Conservation (phyloP, 2,888 invertebrate genomes). For the Rotaria macrura region DNA sequence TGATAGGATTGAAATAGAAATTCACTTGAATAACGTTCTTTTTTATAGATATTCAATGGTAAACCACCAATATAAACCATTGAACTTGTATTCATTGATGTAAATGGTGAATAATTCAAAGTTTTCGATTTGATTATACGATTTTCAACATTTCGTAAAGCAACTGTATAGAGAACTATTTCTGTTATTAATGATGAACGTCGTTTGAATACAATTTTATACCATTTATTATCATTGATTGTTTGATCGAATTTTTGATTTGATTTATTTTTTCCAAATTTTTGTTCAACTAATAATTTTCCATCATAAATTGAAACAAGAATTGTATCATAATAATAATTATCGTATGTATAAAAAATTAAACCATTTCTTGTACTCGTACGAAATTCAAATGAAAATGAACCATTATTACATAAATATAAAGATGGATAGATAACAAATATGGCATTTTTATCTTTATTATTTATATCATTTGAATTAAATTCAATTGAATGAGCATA, state of each 20-base stretch:
- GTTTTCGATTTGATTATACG: not conserved
- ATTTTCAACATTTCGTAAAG: conserved; percentile 11
- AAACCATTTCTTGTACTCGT: not conserved
- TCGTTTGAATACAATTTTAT: conserved; percentile 5
- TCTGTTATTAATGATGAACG: not conserved
- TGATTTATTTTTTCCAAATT: not conserved
- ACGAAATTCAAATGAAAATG: conserved; percentile 21
- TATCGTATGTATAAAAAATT: not conserved
- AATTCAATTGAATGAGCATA: not conserved
- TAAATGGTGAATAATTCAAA: not conserved
- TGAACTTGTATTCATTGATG: not conserved
- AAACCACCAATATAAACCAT: conserved; percentile 5
- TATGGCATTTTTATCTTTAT: not conserved
- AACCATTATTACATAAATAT: conserved; percentile 13
- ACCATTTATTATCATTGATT: conserved; percentile 18
- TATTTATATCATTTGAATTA: not conserved
- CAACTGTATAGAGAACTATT: conserved; percentile 1
- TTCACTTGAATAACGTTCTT: not conserved
- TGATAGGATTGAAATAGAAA: not conserved
- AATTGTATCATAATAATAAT: not conserved
- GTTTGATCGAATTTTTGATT: not conserved
- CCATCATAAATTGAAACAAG: not conserved
- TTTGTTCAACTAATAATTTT: not conserved
- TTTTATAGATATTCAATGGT: not conserved
- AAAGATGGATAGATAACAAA: conserved; percentile 18